Percentiles rank a stretch among this genome's conserved stretches.
Conservation (phyloP, 1,140 invertebrate species). For the Sarcophaga bullata region DNA sequence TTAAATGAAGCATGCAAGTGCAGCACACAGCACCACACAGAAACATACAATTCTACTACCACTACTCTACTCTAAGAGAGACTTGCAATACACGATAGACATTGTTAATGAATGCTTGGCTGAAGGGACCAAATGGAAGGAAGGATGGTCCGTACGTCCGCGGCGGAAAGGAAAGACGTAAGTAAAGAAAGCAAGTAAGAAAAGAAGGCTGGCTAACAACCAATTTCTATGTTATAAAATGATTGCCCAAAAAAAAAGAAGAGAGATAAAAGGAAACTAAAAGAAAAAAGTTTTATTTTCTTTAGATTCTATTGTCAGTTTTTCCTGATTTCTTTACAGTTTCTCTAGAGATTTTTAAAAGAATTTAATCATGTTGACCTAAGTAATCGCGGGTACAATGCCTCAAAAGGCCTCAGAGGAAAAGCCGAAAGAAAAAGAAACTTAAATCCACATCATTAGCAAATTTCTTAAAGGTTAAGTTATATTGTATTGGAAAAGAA, state of each 20-base stretch:
- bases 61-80: neutral
- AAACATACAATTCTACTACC: neutral
- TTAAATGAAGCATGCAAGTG: conserved; percentile 26
- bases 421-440: too few relatives aligned
- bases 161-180: neutral
- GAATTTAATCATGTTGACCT: too few relatives aligned
- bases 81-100: neutral
- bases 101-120: neutral
- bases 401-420: too few relatives aligned
- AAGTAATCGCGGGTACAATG: too few relatives aligned
- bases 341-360: neutral
- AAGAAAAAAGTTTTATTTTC: neutral
- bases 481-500: too few relatives aligned
- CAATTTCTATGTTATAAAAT: neutral
- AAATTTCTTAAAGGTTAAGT: neutral
- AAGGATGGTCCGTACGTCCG: neutral
- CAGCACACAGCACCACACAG: neutral
- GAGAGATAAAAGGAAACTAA: neutral
- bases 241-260: neutral
- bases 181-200: neutral
- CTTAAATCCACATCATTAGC: neutral
- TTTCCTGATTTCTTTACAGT: neutral
- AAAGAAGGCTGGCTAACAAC: too few relatives aligned
- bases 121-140: neutral
- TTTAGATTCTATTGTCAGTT: neutral